These are phyloP conservation scores for Cacajao melanocephalus DNA, from an alignment of 2,797 vertebrate species.

Conservation along the genomic window DNA sequence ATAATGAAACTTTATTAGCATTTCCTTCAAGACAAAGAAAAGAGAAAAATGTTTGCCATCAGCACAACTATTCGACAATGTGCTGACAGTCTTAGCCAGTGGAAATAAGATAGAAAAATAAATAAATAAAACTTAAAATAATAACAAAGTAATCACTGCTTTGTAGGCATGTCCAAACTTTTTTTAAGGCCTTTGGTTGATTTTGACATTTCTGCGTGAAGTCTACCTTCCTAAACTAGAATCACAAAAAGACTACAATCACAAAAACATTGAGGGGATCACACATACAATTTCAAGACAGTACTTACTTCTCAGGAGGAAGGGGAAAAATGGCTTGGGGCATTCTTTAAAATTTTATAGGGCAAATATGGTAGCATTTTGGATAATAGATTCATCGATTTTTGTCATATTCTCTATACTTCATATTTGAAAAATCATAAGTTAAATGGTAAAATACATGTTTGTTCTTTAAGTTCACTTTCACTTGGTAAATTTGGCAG, in stretches of 20 bases:
- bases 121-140: not conserved
- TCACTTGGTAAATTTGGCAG: not conserved
- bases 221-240: not conserved
- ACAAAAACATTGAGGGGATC: not conserved
- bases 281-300: not conserved
- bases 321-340: not conserved
- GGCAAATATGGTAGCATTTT: slow-evolving; percentile 11
- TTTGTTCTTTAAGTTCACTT: slow-evolving; percentile 28
- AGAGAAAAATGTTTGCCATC: not conserved
- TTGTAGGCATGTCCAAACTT: not conserved
- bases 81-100: not conserved
- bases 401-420: not conserved
- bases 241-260: not conserved
- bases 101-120: not conserved
- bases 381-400: not conserved
- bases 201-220: slow-evolving; percentile 8
- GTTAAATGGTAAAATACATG: not conserved
- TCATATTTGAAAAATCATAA: slow-evolving; percentile 9
- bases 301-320: not conserved
- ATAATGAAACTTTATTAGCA: not conserved
- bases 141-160: not conserved
- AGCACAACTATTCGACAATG: not conserved
- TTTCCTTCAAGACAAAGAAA: not conserved
- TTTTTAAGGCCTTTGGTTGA: not conserved
- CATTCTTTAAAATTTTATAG: not conserved